These are phyloP conservation scores for Ctenosaura bakeri DNA, from an alignment of 2,797 vertebrate genomes.

Conservation along the genomic window DNA sequence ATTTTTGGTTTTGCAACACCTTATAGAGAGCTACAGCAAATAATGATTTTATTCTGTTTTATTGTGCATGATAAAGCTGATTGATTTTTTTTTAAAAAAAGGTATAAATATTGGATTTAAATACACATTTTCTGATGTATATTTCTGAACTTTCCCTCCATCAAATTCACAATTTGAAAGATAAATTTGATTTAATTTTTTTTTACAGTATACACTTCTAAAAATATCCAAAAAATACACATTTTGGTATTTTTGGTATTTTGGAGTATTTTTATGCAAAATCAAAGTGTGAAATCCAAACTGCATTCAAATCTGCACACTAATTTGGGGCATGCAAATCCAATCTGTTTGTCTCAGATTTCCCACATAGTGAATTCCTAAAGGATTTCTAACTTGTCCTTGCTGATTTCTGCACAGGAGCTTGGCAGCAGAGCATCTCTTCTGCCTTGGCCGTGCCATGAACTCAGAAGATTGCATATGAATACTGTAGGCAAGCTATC, in stretches of 20 bases:
- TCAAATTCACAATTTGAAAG: too few relatives aligned
- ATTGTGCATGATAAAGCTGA: not conserved
- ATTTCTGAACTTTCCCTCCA: not conserved
- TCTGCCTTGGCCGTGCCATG: not conserved
- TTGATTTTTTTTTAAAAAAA: too few relatives aligned
- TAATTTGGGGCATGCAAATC: not conserved
- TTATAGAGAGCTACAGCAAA: not conserved
- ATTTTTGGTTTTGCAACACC: not conserved
- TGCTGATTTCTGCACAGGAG: not conserved
- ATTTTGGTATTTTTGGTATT: too few relatives aligned
- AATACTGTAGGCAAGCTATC: not conserved
- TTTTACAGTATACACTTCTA: too few relatives aligned
- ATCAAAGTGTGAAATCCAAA: not conserved
- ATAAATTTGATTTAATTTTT: too few relatives aligned
- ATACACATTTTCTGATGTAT: not conserved
- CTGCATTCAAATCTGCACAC: not conserved
- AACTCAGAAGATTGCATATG: not conserved
- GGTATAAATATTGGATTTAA: not conserved
- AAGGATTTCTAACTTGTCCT: not conserved
- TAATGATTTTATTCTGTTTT: not conserved
- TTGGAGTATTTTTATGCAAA: too few relatives aligned
- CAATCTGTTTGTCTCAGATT: not conserved
- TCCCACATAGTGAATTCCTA: not conserved
- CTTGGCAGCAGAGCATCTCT: too few relatives aligned
- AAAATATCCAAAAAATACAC: too few relatives aligned